Evolutionary conservation across 2,797 vertebrate genomes (phyloP), one percentile per base, ranked within the genome.

Genomic region (Tarsius wallacei): DNA sequence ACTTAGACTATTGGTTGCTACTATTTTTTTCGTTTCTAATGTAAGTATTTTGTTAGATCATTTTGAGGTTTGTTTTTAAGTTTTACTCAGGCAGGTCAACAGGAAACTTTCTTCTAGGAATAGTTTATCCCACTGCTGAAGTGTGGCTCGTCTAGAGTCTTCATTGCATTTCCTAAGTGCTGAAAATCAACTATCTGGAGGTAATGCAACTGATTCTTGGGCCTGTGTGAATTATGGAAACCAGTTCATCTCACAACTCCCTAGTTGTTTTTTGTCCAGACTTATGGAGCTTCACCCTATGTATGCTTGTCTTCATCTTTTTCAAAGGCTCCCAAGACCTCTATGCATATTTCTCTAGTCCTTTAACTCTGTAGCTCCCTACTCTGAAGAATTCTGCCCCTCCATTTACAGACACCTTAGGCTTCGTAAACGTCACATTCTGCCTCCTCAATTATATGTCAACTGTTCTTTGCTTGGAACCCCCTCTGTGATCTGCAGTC

Each of bases 41-140:
- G 2, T 59, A 61, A 26, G 26, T 57, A 53, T 49, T 83, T 68
- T 55, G 12, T 59, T 66, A 66, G 49, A 66, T 59, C 16, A 28
- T 28, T 66, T 84, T 33, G n/a, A 89, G 85, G 21, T 26, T 47
- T 64, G 16, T 57, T 92, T 92, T 91, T 71, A 78, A 28, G 15
- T 92, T 85, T 88, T 51, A 19, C 24, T 88, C 70, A 5, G 57
- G 36, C 6, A 84, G 12, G 4, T 85, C 55, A 66, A 66, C 26
- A 94, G 26, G 7, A 89, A 55, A 4, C 24, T 89, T 83, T 91
- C 83, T 49, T 91, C 21, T 26, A 71, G 33, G 63, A 91, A 83
- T 13, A 63, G 33, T 31, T 76, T 16, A 83, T 26, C 19, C 31
- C 33, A 71, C 33, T 82, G 49, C 28, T 63, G 53, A 82, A 63